These are phyloP conservation scores for Altica lythri DNA, from an alignment of 2,888 invertebrate genomes.

Conservation along the genomic window DNA sequence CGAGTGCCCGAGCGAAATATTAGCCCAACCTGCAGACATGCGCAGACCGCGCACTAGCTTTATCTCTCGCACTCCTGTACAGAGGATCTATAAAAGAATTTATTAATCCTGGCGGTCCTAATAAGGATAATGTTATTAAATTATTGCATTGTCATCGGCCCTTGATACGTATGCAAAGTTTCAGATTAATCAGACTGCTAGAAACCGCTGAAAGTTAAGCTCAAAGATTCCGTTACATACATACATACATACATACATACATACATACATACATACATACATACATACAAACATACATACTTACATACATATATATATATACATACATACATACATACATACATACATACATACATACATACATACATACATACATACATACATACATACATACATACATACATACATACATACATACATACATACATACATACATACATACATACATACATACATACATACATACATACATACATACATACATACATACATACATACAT, in stretches of 20 bases:
- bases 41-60: too few species aligned
- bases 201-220: too few species aligned
- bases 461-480: not conserved
- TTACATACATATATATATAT: slow-evolving; percentile 22
- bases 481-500: not conserved
- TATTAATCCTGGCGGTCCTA: too few species aligned
- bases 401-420: not conserved
- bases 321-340: slow-evolving; percentile 15
- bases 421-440: not conserved
- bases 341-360: not conserved
- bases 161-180: too few species aligned
- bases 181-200: too few species aligned
- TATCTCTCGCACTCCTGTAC: too few species aligned
- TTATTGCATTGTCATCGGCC: too few species aligned
- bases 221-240: too few species aligned
- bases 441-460: not conserved
- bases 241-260: slow-evolving; percentile 21
- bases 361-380: not conserved
- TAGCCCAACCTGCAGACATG: too few species aligned
- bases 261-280: slow-evolving; percentile 22
- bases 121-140: too few species aligned
- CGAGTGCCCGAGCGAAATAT: too few species aligned
- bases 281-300: slow-evolving; percentile 21
- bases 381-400: not conserved
- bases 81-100: too few species aligned